Evolutionary conservation across 2,113 vertebrate genomes (phyloP).

Genomic region (Tetrao urogallus): DNA sequence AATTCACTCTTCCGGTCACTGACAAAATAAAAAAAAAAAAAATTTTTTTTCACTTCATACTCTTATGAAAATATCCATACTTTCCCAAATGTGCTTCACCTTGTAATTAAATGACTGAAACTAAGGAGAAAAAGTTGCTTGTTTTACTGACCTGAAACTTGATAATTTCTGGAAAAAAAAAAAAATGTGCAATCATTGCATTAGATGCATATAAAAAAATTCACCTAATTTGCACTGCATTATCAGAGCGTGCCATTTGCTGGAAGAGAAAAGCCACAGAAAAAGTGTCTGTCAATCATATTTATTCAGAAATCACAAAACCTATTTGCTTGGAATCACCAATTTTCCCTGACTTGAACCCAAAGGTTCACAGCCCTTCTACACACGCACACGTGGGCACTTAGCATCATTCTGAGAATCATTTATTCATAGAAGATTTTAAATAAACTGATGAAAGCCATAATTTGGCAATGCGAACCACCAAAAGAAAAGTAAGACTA

Average conservation of each 20-base stretch:
- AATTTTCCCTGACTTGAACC: not conserved
- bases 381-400: not conserved
- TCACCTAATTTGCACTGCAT: not conserved
- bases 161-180: not conserved
- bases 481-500: not conserved
- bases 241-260: not conserved
- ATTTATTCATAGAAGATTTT: not conserved
- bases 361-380: accelerated
- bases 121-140: not conserved
- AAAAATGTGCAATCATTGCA: not conserved
- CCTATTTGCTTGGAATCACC: not conserved
- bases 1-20: not conserved
- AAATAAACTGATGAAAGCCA: not conserved
- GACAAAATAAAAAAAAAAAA: not conserved
- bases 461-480: not conserved
- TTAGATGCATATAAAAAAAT: not conserved
- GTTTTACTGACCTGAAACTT: not conserved
- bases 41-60: not conserved
- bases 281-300: not conserved
- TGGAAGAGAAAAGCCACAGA: not conserved
- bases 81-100: not conserved
- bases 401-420: not conserved
- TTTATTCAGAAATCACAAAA: not conserved
- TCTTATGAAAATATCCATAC: accelerated
- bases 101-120: not conserved